Conservation (phyloP, 1,140 invertebrate species). For the Telenomus remus region DNA sequence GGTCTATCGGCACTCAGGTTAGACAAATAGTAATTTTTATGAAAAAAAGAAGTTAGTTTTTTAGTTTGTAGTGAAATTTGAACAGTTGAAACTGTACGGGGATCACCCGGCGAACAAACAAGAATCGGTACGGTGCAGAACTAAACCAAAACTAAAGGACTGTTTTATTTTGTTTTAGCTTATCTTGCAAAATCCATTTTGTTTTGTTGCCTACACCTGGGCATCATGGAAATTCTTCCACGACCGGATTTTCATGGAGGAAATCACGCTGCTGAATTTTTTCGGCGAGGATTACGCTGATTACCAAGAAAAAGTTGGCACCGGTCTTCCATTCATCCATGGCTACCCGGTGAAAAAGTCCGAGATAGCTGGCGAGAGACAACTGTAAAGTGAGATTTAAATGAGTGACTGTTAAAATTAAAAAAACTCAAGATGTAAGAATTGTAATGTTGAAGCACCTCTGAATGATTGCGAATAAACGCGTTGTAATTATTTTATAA, state of each 20-base stretch:
- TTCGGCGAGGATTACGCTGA: slow-evolving; percentile 92
- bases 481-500: too few species aligned
- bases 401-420: too few species aligned
- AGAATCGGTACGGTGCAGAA: too few species aligned
- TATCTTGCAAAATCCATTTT: slow-evolving; percentile 94
- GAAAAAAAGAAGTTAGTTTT: too few species aligned
- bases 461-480: too few species aligned
- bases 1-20: slow-evolving; percentile 98
- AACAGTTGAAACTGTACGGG: too few species aligned
- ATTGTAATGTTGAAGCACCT: too few species aligned
- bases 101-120: too few species aligned
- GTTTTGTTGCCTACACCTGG: slow-evolving; percentile 85
- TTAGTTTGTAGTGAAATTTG: too few species aligned
- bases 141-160: too few species aligned
- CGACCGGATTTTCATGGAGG: slow-evolving; percentile 91
- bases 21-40: slow-evolving; percentile 20
- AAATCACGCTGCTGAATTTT: slow-evolving; percentile 93
- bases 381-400: not conserved
- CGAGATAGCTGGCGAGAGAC: slow-evolving; percentile 6
- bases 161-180: slow-evolving; percentile 81
- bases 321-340: slow-evolving; percentile 94
- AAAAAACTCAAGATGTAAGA: too few species aligned
- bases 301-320: slow-evolving; percentile 91
- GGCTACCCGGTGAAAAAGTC: slow-evolving; percentile 77
- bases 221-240: slow-evolving; percentile 95